A percentile compares a stretch with the other conserved stretches of the same genome.
Conservation (phyloP, 2,797 vertebrate genomes). For the Pseudotriccus pelzelni region DNA sequence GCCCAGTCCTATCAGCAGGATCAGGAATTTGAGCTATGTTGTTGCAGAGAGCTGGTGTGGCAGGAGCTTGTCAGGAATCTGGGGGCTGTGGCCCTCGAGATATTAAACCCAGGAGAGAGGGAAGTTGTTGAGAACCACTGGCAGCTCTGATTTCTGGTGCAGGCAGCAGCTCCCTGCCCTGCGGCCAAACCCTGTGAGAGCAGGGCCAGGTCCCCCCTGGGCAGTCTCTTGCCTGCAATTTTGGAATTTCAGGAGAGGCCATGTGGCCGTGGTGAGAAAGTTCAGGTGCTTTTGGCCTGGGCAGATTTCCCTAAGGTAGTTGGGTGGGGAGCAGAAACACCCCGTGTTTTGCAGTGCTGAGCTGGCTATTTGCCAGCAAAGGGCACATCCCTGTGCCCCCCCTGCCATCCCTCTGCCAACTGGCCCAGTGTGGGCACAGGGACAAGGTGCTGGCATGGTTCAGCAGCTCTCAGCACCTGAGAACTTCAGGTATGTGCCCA, state of each 20-base stretch:
- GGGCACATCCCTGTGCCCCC: background rate
- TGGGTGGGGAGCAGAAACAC: background rate
- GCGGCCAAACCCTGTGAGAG: rapidly evolving
- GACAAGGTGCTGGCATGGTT: rapidly evolving
- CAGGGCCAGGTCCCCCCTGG: rapidly evolving
- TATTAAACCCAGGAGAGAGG: background rate
- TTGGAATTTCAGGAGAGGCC: background rate
- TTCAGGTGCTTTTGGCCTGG: background rate
- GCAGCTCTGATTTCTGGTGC: background rate
- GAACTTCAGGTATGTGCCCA: background rate
- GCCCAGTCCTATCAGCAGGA: background rate
- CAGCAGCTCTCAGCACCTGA: background rate
- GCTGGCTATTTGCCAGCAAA: background rate
- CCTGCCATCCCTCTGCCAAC: background rate
- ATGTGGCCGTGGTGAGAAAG: rapidly evolving
- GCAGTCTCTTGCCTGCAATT: background rate
- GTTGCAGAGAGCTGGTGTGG: background rate
- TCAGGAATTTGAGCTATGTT: conserved; percentile 41
- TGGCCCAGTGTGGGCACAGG: background rate
- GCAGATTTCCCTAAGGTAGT: background rate
- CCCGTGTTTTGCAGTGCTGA: background rate
- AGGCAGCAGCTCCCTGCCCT: background rate
- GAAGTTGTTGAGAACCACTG: rapidly evolving
- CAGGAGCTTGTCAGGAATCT: background rate
- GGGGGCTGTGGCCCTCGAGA: background rate